Base-by-base conservation (phyloP, 2,113 vertebrate species). In the Corvus moneduloides region DNA sequence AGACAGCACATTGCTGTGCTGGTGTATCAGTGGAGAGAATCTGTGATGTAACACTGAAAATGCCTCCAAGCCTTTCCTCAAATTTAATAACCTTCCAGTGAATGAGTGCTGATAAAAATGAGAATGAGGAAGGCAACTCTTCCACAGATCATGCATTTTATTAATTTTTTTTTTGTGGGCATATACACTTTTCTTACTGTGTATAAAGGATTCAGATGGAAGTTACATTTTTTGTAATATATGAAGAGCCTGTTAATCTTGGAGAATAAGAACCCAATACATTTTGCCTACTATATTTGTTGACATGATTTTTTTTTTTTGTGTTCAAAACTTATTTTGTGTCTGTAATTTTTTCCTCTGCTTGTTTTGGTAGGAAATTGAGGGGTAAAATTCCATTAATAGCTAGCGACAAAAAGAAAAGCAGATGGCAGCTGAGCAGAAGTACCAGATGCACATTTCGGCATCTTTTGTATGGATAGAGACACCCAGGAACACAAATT, bases 41-140 rank as follows among this genome's bases (percentile, higher is more conserved):
- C 37, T 87, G 67, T 59, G 85, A 98, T 49, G 78, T 93, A 71
- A 95, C 94, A 2, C 78, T 93, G 28, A 84, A 44, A 98, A 98
- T 32, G 94, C 95, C 17, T 64, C 87, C 28, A 96, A 96, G 71
- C 84, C 98, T 46, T 98, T 98, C 75, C 90, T 87, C 23, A 97
- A 62, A 67, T 80, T 97, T 59, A 48, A 66, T 35, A 80, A 61
- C 6, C 8, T 39, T 58, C 79, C 33, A 81, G 58, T 61, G 62
- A 86, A 62, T 4, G 11, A 82, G 15, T 43, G 24, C 33, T 78
- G 55, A 55, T 76, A 88, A 80, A 90, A 90, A 49, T 4, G 7
- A 55, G 33, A 59, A 51, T 30, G 39, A 39, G 39, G 5, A 52
- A 48, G 18, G 77, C 17, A 74, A 33, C 9, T 9, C 16, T 77